phyloP scores from a whole-genome alignment of 2,888 invertebrate species.

The Panzeria rudis region DNA sequence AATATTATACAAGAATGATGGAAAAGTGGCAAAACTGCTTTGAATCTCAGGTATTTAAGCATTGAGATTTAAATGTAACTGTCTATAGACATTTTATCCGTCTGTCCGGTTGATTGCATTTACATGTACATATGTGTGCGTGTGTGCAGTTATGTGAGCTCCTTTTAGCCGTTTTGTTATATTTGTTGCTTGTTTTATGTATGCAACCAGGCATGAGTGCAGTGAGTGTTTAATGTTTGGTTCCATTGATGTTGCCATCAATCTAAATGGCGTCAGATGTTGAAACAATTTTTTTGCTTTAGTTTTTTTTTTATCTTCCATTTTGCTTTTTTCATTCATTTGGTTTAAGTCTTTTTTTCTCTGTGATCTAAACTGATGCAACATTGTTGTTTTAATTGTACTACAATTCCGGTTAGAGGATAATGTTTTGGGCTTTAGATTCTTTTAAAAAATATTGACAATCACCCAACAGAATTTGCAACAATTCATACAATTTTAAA shows the following conservation, averaged over 20 bases:
- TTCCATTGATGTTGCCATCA: slow-evolving; percentile 63
- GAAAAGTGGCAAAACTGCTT: slow-evolving; percentile 60
- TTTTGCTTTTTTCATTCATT: slow-evolving; percentile 5
- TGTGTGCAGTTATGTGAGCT: not conserved
- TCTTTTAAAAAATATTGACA: slow-evolving; percentile 23
- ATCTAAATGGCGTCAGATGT: slow-evolving; percentile 65
- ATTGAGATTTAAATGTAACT: slow-evolving; percentile 33
- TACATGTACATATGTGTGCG: not conserved
- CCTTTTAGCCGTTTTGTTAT: not conserved
- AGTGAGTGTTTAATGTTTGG: slow-evolving; percentile 37
- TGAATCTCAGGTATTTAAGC: slow-evolving; percentile 55
- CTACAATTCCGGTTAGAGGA: slow-evolving; percentile 15
- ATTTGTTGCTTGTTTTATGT: not conserved
- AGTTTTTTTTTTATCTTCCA: not conserved
- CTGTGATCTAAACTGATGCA: slow-evolving; percentile 12
- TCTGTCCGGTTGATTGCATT: not conserved
- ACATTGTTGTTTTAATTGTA: slow-evolving; percentile 63
- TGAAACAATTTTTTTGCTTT: slow-evolving; percentile 37
- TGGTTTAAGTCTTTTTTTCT: slow-evolving; percentile 24
- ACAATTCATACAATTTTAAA: not conserved
- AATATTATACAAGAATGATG: not conserved
- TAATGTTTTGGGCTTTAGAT: not conserved
- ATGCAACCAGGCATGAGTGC: slow-evolving; percentile 25
- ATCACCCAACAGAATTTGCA: slow-evolving; percentile 43
- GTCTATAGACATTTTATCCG: slow-evolving; percentile 10